Conservation (phyloP, 1,140 invertebrate species). For the Helicoverpa zea region DNA sequence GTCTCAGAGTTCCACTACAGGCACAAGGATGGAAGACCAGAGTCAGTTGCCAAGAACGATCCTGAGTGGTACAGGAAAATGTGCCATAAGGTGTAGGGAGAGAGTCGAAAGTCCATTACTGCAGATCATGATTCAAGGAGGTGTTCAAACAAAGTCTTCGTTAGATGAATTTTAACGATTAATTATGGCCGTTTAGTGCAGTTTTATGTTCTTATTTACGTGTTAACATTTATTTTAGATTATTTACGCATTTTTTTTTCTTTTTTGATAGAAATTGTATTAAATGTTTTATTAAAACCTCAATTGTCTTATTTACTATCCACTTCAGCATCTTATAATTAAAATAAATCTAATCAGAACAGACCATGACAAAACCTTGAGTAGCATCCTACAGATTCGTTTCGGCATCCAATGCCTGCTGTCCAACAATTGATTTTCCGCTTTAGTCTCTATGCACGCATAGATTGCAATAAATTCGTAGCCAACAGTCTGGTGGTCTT, state of each 20-base stretch:
- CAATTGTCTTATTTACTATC: neutral
- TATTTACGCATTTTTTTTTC: too few species aligned
- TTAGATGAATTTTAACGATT: too few species aligned
- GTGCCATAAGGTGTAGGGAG: constrained; percentile 70
- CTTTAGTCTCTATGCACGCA: too few species aligned
- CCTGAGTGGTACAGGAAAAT: constrained; percentile 86
- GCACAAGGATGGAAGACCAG: constrained; percentile 83
- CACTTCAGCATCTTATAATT: neutral
- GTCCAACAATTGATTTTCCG: neutral
- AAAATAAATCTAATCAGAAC: constrained; percentile 1
- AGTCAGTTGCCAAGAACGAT: constrained; percentile 75
- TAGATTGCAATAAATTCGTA: too few species aligned
- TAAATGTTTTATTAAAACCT: neutral
- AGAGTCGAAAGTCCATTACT: neutral
- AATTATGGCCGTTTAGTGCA: too few species aligned
- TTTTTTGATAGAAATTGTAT: too few species aligned
- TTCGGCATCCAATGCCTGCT: neutral
- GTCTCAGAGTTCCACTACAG: constrained; percentile 91
- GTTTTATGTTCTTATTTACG: too few species aligned
- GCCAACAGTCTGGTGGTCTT: too few species aligned
- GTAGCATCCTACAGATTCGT: neutral
- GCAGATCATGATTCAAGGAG: too few species aligned
- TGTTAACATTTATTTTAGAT: too few species aligned
- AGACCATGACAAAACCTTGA: constrained; percentile 34
- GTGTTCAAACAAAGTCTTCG: too few species aligned